Evolutionary conservation across 2,797 vertebrate genomes (phyloP), one percentile per base, ranked within the genome.

Genomic region (Enteromius mattozi): DNA sequence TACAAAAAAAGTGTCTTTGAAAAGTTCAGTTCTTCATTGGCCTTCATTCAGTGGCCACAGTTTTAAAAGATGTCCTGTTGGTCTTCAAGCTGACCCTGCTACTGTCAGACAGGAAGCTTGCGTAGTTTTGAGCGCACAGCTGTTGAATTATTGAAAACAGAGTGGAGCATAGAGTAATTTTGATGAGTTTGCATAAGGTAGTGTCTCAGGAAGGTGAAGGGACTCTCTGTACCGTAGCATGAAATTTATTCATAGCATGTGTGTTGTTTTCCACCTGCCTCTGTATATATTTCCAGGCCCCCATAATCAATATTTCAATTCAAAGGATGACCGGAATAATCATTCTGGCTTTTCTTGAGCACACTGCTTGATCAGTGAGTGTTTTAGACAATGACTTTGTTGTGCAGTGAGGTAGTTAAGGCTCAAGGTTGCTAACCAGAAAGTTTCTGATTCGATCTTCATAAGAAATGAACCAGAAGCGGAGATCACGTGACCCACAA

Each of bases 131-230:
- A 65, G 14, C 61, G 0, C 61, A 33, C 61, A 17, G 63, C 63
- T 65, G 6, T 65, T 65, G 30, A 33, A 65, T 65, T 8, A 65
- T 65, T 65, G 4, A 30, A 33, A 47, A 12, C 27, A 3, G 17
- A 35, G 6, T 0, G 2, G n/a, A 21, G 47, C 10, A 3, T 27
- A 27, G 76, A 19, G 66, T 42, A 47, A n/a, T 71, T 84, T 8
- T 83, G 72, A 83, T 68, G 83, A 71, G 66, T 70, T 59, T 61
- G 49, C 3, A 2, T 84, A 42, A 72, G 37, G 63, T 37, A 14
- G 37, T 49, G 76, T 61, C 54, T 47, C 17, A 45, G 49, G 33
- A 65, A 82, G 30, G 71, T 40, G 40, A 42, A 13, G 42, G 61
- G 14, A 47, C 59, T 47, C 75, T 79, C 24, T 79, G 66, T 56